Evolutionary conservation across 53 echinoderm and acorn worm genomes (phyloP).

Genomic region (Crossaster papposus): DNA sequence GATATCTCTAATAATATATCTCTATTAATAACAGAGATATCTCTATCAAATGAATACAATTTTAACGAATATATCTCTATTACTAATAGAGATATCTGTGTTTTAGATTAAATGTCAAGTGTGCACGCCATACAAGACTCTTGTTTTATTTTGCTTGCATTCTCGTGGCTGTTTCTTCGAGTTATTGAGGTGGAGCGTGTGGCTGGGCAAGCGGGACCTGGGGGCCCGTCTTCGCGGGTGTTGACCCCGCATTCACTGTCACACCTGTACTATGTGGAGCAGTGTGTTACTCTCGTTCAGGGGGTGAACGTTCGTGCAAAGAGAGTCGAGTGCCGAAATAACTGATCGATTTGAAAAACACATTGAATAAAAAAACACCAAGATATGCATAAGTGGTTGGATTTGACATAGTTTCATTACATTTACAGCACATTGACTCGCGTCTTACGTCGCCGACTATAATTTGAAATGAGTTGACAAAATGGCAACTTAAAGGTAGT

Average conservation of each 20-base stretch:
- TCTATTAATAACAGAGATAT: too few relatives aligned
- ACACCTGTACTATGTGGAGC: constrained; percentile 50
- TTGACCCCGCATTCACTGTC: constrained; percentile 47
- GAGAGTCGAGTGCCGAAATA: constrained; percentile 2
- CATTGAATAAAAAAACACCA: constrained; percentile 23
- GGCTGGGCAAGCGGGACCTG: constrained; percentile 26
- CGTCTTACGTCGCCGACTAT: not conserved
- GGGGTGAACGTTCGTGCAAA: constrained; percentile 48
- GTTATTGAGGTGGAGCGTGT: constrained; percentile 58
- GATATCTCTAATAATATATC: too few relatives aligned
- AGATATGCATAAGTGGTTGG: not conserved
- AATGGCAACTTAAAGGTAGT: too few relatives aligned
- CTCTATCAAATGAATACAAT: too few relatives aligned
- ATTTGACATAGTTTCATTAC: not conserved
- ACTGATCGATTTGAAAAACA: constrained; percentile 39
- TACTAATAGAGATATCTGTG: too few relatives aligned
- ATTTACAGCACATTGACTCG: not conserved
- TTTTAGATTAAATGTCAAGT: too few relatives aligned
- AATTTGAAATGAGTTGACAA: not conserved
- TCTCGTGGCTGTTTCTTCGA: constrained; percentile 46
- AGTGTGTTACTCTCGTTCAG: constrained; percentile 24
- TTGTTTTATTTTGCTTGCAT: constrained; percentile 49
- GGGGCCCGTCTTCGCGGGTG: constrained; percentile 34
- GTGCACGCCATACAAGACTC: too few relatives aligned
- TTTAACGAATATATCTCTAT: too few relatives aligned